These are phyloP conservation scores for Dromius quadrimaculatus DNA, from an alignment of 2,888 invertebrate species.

Conservation along the genomic window DNA sequence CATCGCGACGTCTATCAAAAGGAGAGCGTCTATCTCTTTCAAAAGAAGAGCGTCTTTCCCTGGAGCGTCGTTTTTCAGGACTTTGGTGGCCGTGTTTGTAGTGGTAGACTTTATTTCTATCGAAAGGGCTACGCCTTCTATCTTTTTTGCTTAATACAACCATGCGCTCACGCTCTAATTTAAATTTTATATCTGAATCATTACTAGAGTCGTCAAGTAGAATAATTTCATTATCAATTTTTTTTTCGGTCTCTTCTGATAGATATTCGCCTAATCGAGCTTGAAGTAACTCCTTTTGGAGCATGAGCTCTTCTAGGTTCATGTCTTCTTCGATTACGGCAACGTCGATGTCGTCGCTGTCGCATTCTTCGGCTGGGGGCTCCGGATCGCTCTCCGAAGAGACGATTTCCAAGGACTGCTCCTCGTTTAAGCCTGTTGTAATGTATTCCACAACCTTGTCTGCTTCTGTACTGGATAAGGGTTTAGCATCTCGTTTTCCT, in stretches of 20 bases:
- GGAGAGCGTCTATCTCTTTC: conserved; percentile 65
- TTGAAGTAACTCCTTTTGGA: conserved; percentile 86
- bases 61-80: conserved; percentile 62
- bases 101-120: conserved; percentile 55
- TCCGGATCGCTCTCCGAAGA: conserved; percentile 77
- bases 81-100: conserved; percentile 45
- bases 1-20: conserved; percentile 63
- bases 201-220: conserved; percentile 76
- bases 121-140: conserved; percentile 56
- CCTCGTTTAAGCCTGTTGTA: conserved; percentile 64
- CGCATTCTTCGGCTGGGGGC: conserved; percentile 74
- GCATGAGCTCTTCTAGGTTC: conserved; percentile 90
- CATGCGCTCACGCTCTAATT: conserved; percentile 65
- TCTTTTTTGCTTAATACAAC: conserved; percentile 62
- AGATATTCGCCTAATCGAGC: conserved; percentile 82
- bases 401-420: conserved; percentile 71
- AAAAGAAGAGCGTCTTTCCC: conserved; percentile 53
- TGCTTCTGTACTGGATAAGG: conserved; percentile 63
- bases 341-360: conserved; percentile 78
- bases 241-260: conserved; percentile 70
- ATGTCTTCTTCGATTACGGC: conserved; percentile 86
- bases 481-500: conserved; percentile 58
- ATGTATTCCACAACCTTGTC: conserved; percentile 68
- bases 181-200: conserved; percentile 67
- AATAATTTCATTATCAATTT: conserved; percentile 71